A percentile compares a stretch with the other conserved stretches of the same genome.
Evolutionary conservation across 2,797 vertebrate species (phyloP).

Genomic region (Acipenser oxyrinchus): DNA sequence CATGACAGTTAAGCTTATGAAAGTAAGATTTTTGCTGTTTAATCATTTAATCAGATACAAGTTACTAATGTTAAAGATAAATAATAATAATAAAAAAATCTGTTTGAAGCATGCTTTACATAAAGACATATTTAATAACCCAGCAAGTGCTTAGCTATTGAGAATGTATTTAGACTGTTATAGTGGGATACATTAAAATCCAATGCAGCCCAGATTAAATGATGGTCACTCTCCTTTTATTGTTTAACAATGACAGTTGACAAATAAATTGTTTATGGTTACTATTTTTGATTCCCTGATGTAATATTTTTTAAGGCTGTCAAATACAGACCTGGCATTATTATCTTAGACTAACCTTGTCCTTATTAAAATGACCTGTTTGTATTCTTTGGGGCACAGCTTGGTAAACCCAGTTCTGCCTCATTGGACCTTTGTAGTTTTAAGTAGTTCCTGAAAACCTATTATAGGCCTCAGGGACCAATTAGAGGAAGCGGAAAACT

Average conservation of each 20-base stretch:
- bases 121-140: slow-evolving; percentile 11
- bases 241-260: slow-evolving; percentile 9
- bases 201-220: slow-evolving; percentile 19
- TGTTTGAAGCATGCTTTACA: slow-evolving; percentile 32
- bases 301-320: slow-evolving; percentile 27
- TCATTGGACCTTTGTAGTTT: slow-evolving; percentile 45
- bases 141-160: background rate
- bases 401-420: slow-evolving; percentile 45
- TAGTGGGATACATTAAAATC: slow-evolving; percentile 21
- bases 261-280: slow-evolving; percentile 27
- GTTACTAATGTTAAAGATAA: slow-evolving; percentile 33
- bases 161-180: slow-evolving; percentile 17
- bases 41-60: slow-evolving; percentile 30
- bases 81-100: slow-evolving; percentile 13
- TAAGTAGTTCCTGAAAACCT: slow-evolving; percentile 31
- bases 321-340: slow-evolving; percentile 55
- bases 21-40: slow-evolving; percentile 38
- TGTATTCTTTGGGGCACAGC: slow-evolving; percentile 36
- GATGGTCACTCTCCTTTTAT: background rate
- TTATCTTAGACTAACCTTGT: slow-evolving; percentile 51
- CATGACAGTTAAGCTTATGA: slow-evolving; percentile 34
- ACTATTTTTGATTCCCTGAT: slow-evolving; percentile 44
- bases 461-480: slow-evolving; percentile 54
- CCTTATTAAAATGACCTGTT: slow-evolving; percentile 51
- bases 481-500: slow-evolving; percentile 61